Evolutionary conservation across 2,797 vertebrate genomes (phyloP).

Genomic region (Muscicapa comitata): DNA sequence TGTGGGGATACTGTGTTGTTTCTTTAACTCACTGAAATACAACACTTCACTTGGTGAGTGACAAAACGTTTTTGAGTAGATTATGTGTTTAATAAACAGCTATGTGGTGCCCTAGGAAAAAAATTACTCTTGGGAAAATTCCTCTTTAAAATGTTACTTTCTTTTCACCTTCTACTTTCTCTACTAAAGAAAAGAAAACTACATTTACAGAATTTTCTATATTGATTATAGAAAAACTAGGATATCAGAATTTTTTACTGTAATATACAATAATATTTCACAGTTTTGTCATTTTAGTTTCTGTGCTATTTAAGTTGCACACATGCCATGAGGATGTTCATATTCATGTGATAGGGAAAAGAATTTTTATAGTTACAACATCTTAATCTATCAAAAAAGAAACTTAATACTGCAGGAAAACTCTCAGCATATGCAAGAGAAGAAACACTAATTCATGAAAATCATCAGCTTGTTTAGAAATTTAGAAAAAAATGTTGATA

Average conservation of each 20-base stretch:
- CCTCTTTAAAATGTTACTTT: neutral
- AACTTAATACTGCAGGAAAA: neutral
- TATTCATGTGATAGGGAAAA: neutral
- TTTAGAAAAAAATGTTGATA: slow-evolving; percentile 1
- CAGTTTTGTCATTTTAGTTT: neutral
- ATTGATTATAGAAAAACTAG: neutral
- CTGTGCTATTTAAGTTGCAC: neutral
- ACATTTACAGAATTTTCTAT: neutral
- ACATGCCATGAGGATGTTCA: neutral
- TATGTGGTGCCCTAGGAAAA: neutral
- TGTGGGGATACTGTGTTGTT: neutral
- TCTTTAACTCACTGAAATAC: slow-evolving; percentile 14
- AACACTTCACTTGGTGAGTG: neutral
- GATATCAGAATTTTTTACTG: neutral
- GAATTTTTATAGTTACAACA: neutral
- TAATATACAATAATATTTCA: neutral
- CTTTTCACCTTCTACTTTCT: neutral
- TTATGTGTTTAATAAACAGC: neutral
- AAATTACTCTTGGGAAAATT: neutral
- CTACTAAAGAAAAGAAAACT: neutral
- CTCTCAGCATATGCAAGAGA: neutral
- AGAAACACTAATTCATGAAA: neutral
- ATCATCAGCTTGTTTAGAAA: neutral
- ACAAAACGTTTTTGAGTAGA: neutral
- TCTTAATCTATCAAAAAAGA: neutral